phyloP scores from a whole-genome alignment of 2,797 vertebrate species.

The Schizopygopsis pylzovi region DNA sequence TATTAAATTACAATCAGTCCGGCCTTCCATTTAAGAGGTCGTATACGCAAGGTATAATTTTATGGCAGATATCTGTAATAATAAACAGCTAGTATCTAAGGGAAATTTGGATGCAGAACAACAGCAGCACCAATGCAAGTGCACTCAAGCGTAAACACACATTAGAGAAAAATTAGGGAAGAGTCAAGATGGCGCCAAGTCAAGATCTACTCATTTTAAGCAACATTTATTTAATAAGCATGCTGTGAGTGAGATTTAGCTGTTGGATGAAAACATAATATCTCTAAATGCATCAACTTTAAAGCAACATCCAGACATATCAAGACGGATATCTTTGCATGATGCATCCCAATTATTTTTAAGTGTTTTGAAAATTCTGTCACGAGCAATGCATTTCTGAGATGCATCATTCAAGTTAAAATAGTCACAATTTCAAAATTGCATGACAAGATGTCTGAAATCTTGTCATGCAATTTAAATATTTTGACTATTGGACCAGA shows the following conservation, averaged over 20 bases:
- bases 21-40: not conserved
- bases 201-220: not conserved
- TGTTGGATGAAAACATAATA: not conserved
- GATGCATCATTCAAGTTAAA: too few species aligned
- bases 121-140: not conserved
- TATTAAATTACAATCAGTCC: conserved; percentile 5
- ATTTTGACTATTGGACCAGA: too few species aligned
- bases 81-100: not conserved
- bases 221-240: not conserved
- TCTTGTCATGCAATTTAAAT: too few species aligned
- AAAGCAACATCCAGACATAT: not conserved
- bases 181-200: not conserved
- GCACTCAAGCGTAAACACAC: not conserved
- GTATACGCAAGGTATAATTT: not conserved
- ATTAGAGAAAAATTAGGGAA: not conserved
- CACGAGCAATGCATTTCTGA: too few species aligned
- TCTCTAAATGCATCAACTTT: not conserved
- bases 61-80: not conserved
- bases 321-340: too few species aligned
- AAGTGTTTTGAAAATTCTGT: too few species aligned
- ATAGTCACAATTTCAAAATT: too few species aligned
- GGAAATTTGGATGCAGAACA: not conserved
- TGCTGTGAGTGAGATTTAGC: not conserved
- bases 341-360: too few species aligned
- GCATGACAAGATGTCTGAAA: too few species aligned